Base-by-base conservation (phyloP, 2,888 invertebrate genomes). In the Neoascia interrupta region DNA sequence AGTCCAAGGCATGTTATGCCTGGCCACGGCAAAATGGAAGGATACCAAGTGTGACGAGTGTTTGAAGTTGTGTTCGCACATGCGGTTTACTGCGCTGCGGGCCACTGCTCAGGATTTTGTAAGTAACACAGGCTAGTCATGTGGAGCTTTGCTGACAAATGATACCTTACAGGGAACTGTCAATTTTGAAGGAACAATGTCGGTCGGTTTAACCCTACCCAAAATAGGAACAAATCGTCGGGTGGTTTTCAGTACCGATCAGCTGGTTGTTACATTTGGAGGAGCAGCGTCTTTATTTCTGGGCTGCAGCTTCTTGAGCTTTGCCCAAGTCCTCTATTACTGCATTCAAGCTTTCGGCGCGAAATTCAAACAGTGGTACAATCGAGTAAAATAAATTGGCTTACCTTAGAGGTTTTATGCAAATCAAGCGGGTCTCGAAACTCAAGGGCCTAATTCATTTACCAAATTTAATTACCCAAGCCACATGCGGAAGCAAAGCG, bases 271-370 rank as follows among this genome's bases (percentile, higher is more conserved):
- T 74, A 86, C 88, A 1, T 84, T 88, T 68, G 88, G 88, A 36
- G 88, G 88, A 5, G 86, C 87, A 4, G 85, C 87, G 49, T 86
- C 87, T n/a, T 81, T 88, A 3, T 88, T 87, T 81, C 79, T 88
- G 18, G 88, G 88, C n/a, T 87, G 87, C 45, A 88, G 87, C 79
- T 87, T 88, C 58, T 84, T 88, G 61, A 88, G 86, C 63, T 58
- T 85, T 13, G 68, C 82, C 28, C 82, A 83, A 61, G 68, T 82
- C 21, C 2, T 76, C 6, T 69, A 45, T 36, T 81, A 34, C 54
- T 56, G 63, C 26, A 26, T 63, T 5, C 47, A 81, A 31, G 64
- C 36, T 11, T 41, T 72, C 1, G 51, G 10, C 11, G 23, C n/a
- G n/a, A 70, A 37, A 18, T 1, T 58, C 26, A 43, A 43, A 23